Conservation (phyloP, 2,888 invertebrate species). For the Catocala nupta region DNA sequence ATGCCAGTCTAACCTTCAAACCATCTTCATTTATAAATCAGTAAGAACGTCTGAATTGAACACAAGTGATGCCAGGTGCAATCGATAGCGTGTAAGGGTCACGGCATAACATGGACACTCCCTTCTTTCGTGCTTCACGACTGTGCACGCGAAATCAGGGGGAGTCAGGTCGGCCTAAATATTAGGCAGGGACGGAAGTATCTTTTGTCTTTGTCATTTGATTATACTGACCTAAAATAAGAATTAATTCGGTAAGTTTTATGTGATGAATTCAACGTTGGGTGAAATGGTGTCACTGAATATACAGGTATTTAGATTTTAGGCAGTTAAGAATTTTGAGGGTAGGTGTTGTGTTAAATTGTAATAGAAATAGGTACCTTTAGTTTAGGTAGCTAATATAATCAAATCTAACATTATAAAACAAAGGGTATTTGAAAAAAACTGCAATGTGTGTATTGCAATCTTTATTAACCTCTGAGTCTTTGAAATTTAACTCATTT, state of each 20-base stretch:
- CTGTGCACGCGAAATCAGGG: constrained; percentile 55
- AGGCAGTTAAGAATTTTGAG: constrained; percentile 14
- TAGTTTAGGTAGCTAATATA: no score
- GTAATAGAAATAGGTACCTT: no score
- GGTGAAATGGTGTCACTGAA: constrained; percentile 12
- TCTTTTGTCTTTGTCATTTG: constrained; percentile 37
- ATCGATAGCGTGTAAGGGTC: constrained; percentile 48
- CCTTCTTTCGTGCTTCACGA: constrained; percentile 46
- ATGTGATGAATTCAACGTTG: constrained; percentile 16
- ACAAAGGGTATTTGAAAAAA: no score
- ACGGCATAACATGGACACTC: constrained; percentile 53
- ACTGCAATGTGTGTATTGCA: no score
- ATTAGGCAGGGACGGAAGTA: constrained; percentile 41
- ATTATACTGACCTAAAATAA: constrained; percentile 48
- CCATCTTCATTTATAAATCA: constrained; percentile 42
- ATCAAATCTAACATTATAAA: no score
- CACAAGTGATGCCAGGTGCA: constrained; percentile 35
- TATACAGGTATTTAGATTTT: not conserved
- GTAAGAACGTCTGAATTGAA: constrained; percentile 40
- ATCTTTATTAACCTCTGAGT: no score
- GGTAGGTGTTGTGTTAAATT: no score
- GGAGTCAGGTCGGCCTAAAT: constrained; percentile 44
- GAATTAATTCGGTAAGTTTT: constrained; percentile 39
- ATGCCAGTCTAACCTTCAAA: constrained; percentile 34
- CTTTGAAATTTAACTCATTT: no score